Percentiles rank a stretch among this genome's conserved stretches.
Evolutionary conservation across 2,113 vertebrate species (phyloP).

Genomic region (Genyomyrus donnyi): DNA sequence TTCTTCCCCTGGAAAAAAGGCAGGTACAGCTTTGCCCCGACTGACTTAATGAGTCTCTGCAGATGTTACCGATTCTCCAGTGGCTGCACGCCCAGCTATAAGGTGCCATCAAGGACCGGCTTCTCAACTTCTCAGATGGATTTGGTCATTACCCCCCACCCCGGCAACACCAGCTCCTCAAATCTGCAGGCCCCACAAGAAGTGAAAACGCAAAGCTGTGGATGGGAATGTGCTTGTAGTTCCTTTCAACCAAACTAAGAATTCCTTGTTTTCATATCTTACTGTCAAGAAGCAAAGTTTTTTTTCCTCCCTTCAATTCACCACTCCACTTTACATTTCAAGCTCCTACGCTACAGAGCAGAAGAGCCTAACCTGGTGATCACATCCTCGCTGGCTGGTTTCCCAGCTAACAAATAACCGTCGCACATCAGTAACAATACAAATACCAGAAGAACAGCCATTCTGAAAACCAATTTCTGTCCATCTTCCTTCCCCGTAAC

Average conservation of each 20-base stretch:
- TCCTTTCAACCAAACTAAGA: background rate
- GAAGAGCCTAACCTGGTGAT: background rate
- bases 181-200: background rate
- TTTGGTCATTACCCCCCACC: background rate
- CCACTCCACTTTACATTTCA: background rate
- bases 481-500: background rate
- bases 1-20: background rate
- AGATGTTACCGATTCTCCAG: background rate
- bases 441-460: background rate
- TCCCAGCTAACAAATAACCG: background rate
- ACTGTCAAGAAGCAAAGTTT: background rate
- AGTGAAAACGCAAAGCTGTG: constrained; percentile 13
- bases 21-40: background rate
- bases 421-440: background rate
- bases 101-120: background rate
- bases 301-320: background rate
- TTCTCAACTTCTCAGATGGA: background rate
- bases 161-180: background rate
- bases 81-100: background rate
- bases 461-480: background rate
- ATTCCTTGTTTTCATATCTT: background rate
- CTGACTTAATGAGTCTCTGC: background rate
- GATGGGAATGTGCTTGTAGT: background rate
- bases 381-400: background rate
- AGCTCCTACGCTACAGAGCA: background rate